Base-by-base conservation (phyloP, 2,113 vertebrate species). In the Andinoacara biseriatus region DNA sequence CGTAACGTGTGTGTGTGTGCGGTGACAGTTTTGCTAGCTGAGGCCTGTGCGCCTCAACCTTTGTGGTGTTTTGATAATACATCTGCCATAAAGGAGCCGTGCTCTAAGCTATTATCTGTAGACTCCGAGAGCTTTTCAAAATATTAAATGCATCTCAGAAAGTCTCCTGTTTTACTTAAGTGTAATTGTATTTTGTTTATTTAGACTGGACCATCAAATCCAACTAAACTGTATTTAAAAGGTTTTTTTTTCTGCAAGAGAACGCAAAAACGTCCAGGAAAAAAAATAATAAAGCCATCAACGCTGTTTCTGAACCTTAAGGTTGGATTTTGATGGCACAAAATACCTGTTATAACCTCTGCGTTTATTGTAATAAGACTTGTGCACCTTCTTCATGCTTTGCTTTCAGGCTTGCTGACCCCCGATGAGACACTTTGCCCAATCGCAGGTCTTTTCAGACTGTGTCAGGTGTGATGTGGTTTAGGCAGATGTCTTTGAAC, bases 391-490 rank as follows among this genome's bases (percentile, higher is more conserved):
- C 2, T 11, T 40, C 40, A 29, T 49, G 40, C 0, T 69, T 38
- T 69, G 38, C 6, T 69, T 26, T 69, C 14, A 29, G 40, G 38
- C 38, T 46, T 0, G 17, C 3, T 29, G 26, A 69, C 63, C 0
- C 3, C 3, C 0, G 22, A 29, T 2, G 5, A 14, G 5, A 69
- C 14, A 49, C 15, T 49, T 69, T 1, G 5, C 1, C 22, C 40
- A 67, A 18, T 67, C 63, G 17, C 40, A 29, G 2, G 6, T 67
- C 22, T 67, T 49, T 69, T 69, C 65, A 49, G 9, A 43, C 24
- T 8, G 0, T 26, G 46, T 46, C 22, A 26, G 22, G 5, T 49
- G 40, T 20, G 24, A 52, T 52, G 10, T 29, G 15, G 10, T 52
- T 52, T 26, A 49, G 43, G 43, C 3, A 69, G 24, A 29, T 10